Percentiles rank a stretch among this genome's conserved stretches.
phyloP scores from a whole-genome alignment of 2,113 vertebrate species.

The Misgurnus anguillicaudatus region DNA sequence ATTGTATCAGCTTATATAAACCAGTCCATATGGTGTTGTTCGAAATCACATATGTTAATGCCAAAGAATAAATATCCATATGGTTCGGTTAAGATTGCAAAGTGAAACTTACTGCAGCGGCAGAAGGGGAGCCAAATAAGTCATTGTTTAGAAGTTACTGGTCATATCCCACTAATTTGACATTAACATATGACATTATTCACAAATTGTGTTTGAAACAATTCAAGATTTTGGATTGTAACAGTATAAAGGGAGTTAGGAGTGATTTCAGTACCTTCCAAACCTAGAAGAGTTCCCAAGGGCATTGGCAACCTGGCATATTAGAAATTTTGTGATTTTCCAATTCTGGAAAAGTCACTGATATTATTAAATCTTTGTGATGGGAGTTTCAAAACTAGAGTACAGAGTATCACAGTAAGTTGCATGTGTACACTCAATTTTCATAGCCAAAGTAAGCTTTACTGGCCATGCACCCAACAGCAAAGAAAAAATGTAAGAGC shows the following conservation, averaged over 20 bases:
- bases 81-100: not conserved
- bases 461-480: constrained; percentile 44
- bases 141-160: not conserved
- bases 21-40: constrained; percentile 8
- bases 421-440: not conserved
- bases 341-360: too few relatives aligned
- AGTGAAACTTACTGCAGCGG: not conserved
- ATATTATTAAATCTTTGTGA: too few relatives aligned
- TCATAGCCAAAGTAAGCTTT: constrained; percentile 47
- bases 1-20: not conserved
- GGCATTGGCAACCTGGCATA: too few relatives aligned
- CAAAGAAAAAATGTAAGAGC: constrained; percentile 47
- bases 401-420: not conserved
- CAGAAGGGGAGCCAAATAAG: not conserved
- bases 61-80: constrained; percentile 7
- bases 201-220: too few relatives aligned
- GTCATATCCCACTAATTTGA: not conserved
- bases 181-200: too few relatives aligned
- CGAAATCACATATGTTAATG: not conserved
- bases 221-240: too few relatives aligned
- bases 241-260: too few relatives aligned
- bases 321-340: too few relatives aligned
- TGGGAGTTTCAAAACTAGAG: too few relatives aligned
- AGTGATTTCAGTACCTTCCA: too few relatives aligned
- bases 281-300: too few relatives aligned